Base-by-base conservation (phyloP, 2,888 invertebrate species). In the Oscheius sp. region DNA sequence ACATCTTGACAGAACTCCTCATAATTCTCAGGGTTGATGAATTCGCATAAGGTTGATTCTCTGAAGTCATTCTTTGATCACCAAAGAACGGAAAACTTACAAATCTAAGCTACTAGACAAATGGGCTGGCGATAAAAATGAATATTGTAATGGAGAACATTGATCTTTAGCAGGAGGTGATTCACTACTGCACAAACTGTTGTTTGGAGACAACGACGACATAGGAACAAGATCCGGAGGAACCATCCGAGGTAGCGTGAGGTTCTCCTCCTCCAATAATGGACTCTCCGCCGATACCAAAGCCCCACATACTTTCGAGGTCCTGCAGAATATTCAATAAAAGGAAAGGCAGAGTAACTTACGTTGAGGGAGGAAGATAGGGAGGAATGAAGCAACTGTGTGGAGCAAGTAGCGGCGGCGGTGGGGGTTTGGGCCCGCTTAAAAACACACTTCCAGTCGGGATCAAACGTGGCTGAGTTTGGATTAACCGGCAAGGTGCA, bases 391-490 rank as follows among this genome's bases (percentile, higher is more conserved):
- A 43, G 46, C 16, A 21, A 21, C 46, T 43, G 25, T 74, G 70
- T 70, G 76, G 75, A 78, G 66, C 49, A 58, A 73, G 78, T 73
- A 77, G 79, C 74, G 81, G 81, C 55, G 81, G 81, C 75, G 78
- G 76, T 72, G 80, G 77, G 76, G 81, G 81, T 69, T 74, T 75
- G 25, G 85, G 74, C 84, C 79, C 82, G 77, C 85, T 85, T 85
- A 85, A 85, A 81, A 83, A 83, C 80, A 80, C 85, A 85, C 85
- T 85, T 82, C 63, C 72, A 64, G 46, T 77, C 77, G 77, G 69
- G 69, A 73, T 71, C 55, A 52, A 69, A 77, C 76, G 78, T 73
- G 66, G 74, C 72, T 76, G 59, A 77, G 72, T 56, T 59, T 58
- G 74, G 72, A 79, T 79, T 77, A 75, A 79, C 72, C 49, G 68